Base-by-base conservation (phyloP, 1,140 invertebrate species). In the Yoshiicerus persimilis region DNA sequence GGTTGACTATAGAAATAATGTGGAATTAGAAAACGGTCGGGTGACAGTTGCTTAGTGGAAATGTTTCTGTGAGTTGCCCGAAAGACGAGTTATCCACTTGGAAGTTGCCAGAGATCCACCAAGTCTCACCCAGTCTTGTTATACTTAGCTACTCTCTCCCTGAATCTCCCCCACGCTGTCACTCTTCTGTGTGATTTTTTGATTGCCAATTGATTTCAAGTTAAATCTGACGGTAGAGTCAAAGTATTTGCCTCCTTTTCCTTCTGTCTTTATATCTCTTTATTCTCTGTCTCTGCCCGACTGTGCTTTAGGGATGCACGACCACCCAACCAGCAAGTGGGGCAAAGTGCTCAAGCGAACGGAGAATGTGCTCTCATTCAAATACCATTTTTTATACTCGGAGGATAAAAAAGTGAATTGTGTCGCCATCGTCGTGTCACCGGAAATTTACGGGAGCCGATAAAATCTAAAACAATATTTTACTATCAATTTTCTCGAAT, bases 401-500 rank as follows among this genome's bases (percentile, higher is more conserved):
- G 20, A 80, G 75, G 34, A 80, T 80, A 80, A 80, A 80, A 56
- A 34, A 80, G 34, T 80, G 75, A 80, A 80, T 80, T 80, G 75
- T 38, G 75, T 38, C 34, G 30, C 32, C 30, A 80, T 80, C 30
- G 11, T 23, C 32, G 38, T 80, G 75, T 32, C 75, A 38, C 75
- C 30, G 75, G 32, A 80, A 80, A 80, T 80, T 80, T 80, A 80
- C 75, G 75, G 34, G 75, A 80, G 75, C 34, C 75, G 75, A 80
- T 80, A 80, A 80, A 80, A 80, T 80, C 75, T 80, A 80, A 80
- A 80, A 80, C 75, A 80, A 80, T 80, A 80, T 80, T 80, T 80
- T 80, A 80, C 75, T 80, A 80, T 80, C 75, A 77, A 77, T 77
- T 77, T 80, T 30, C 30, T 32, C 8, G 75, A 80, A 80, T 80